Evolutionary conservation across 2,797 vertebrate genomes (phyloP).

Genomic region (Brotula barbata): DNA sequence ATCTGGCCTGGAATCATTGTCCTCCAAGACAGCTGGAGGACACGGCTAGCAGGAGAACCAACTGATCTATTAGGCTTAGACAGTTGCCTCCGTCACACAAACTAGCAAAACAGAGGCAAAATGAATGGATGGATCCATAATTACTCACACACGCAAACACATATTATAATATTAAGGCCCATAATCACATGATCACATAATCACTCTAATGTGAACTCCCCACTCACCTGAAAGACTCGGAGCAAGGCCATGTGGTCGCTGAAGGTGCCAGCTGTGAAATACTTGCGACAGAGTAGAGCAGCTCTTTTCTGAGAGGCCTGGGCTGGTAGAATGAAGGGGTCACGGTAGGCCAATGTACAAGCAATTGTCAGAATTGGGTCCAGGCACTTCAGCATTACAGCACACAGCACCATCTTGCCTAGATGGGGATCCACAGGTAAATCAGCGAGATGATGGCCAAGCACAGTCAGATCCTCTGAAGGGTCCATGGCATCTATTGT

Average conservation of each 20-base stretch:
- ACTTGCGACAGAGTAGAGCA: slow-evolving; percentile 86
- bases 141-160: neutral
- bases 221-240: slow-evolving; percentile 90
- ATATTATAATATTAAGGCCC: neutral
- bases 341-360: slow-evolving; percentile 89
- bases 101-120: too few relatives aligned
- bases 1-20: too few relatives aligned
- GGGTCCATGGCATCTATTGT: slow-evolving; percentile 91
- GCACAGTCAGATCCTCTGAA: slow-evolving; percentile 90
- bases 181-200: neutral
- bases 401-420: slow-evolving; percentile 96
- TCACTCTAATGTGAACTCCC: neutral
- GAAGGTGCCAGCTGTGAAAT: slow-evolving; percentile 86
- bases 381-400: slow-evolving; percentile 91
- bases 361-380: slow-evolving; percentile 96
- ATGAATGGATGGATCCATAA: too few relatives aligned
- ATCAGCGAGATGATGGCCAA: slow-evolving; percentile 92
- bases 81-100: too few relatives aligned
- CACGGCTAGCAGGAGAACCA: too few relatives aligned
- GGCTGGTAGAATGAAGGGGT: slow-evolving; percentile 89
- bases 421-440: slow-evolving; percentile 93
- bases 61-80: too few relatives aligned
- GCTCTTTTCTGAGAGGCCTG: slow-evolving; percentile 87
- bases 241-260: slow-evolving; percentile 98
- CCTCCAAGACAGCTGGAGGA: too few relatives aligned